Evolutionary conservation across 2,888 invertebrate species (phyloP).

Genomic region (Tachina fera): DNA sequence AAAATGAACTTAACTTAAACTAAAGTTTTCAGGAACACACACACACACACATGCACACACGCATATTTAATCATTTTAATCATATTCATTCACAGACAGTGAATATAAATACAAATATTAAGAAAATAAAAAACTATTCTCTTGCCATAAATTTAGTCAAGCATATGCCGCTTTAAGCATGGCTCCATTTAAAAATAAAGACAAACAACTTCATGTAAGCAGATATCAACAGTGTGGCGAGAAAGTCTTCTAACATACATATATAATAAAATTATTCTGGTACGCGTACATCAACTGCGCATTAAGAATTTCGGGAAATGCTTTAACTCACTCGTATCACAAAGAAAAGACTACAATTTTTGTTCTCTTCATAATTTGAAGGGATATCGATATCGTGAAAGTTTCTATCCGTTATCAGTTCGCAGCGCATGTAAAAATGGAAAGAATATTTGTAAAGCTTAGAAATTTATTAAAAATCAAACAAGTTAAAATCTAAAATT

Average conservation of each 20-base stretch:
- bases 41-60: conserved; percentile 38
- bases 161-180: conserved; percentile 57
- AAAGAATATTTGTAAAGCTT: too few relatives aligned
- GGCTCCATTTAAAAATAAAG: conserved; percentile 7
- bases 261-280: not conserved
- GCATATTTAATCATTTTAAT: conserved; percentile 64
- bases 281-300: not conserved
- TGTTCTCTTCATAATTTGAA: too few relatives aligned
- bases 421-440: too few relatives aligned
- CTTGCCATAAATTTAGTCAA: conserved; percentile 36
- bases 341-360: too few relatives aligned
- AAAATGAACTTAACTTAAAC: conserved; percentile 61
- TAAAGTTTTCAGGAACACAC: conserved; percentile 45
- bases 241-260: not conserved
- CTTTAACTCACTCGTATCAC: too few relatives aligned
- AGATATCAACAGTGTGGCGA: not conserved
- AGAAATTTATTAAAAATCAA: too few relatives aligned
- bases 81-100: conserved; percentile 28
- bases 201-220: not conserved
- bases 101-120: conserved; percentile 12
- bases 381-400: too few relatives aligned
- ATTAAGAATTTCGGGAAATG: too few relatives aligned
- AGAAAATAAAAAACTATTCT: conserved; percentile 16
- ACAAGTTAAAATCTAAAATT: too few relatives aligned
- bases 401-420: too few relatives aligned